Conservation (phyloP, 2,113 vertebrate species). For the Apteryx owenii region DNA sequence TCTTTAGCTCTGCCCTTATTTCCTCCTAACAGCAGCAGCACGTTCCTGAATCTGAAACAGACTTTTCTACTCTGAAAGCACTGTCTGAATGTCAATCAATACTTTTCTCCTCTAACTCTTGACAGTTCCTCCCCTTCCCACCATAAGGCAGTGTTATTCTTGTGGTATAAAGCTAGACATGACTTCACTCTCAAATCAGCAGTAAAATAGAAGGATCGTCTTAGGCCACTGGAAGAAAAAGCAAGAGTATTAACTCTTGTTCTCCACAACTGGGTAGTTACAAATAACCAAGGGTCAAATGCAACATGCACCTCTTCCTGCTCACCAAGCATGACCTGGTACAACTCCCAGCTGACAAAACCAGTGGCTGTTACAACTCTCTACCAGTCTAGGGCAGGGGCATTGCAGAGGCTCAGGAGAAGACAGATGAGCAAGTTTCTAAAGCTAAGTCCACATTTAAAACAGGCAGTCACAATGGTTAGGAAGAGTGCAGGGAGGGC, state of each 20-base stretch:
- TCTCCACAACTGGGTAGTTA: neutral
- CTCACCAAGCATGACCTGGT: neutral
- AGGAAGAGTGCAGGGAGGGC: neutral
- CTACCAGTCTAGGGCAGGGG: too few species aligned
- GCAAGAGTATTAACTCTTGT: neutral
- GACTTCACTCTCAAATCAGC: neutral
- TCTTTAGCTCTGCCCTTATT: neutral
- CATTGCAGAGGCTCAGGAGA: neutral
- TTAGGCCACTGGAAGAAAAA: neutral
- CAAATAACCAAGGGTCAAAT: neutral
- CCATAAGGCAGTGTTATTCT: neutral
- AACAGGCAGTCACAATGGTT: neutral
- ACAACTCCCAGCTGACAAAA: neutral
- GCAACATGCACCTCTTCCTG: neutral
- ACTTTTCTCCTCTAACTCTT: neutral
- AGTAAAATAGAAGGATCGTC: neutral
- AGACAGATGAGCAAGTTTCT: fast-evolving
- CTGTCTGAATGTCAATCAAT: neutral
- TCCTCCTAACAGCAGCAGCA: neutral
- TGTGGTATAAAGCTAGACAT: fast-evolving
- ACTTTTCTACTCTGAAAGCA: neutral
- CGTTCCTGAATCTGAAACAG: neutral
- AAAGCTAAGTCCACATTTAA: neutral
- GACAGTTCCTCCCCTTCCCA: neutral
- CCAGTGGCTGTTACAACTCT: neutral